Evolutionary conservation across 2,797 vertebrate species (phyloP).

Genomic region (Notamacropus eugenii): DNA sequence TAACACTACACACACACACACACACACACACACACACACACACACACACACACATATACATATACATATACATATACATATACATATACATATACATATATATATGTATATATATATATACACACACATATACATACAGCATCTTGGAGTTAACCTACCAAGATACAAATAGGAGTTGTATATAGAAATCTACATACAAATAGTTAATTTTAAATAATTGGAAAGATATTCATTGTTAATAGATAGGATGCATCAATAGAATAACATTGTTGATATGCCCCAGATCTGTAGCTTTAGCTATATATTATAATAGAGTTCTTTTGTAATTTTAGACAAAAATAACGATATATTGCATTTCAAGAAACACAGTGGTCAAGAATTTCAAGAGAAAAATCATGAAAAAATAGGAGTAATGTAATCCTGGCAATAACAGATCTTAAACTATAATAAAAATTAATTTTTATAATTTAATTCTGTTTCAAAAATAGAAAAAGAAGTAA

Average conservation of each 20-base stretch:
- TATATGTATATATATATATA: too few species aligned
- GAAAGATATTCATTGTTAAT: neutral
- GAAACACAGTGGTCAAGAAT: neutral
- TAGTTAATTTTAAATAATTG: neutral
- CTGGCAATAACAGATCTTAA: neutral
- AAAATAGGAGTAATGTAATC: neutral
- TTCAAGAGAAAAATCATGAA: neutral
- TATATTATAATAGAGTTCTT: neutral
- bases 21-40: too few species aligned
- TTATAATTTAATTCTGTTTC: neutral
- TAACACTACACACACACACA: too few species aligned
- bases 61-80: too few species aligned
- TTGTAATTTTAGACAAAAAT: neutral
- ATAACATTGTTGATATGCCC: neutral
- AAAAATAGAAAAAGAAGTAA: neutral
- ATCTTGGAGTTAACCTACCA: neutral
- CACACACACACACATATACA: too few species aligned
- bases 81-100: too few species aligned
- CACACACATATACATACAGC: neutral
- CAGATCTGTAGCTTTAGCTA: neutral
- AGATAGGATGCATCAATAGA: neutral
- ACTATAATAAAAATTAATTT: neutral
- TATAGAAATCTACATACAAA: neutral
- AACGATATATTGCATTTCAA: neutral
- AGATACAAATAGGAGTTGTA: neutral